Evolutionary conservation across 2,113 vertebrate species (phyloP), one percentile per base, ranked within the genome.

Genomic region (Percopsis transmontana): DNA sequence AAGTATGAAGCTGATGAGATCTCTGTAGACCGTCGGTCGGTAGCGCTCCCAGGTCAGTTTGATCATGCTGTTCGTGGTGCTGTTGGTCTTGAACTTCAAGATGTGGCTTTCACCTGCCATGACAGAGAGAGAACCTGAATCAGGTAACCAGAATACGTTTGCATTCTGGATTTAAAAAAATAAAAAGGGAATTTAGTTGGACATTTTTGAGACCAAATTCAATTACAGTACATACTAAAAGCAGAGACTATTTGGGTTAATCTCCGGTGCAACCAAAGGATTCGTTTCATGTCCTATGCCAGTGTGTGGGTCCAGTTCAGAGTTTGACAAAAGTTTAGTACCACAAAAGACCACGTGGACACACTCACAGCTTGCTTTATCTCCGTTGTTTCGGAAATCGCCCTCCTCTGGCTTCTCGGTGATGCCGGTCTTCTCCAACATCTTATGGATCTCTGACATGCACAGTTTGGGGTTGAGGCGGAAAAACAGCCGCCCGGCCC

Each of bases 1-100:
- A 62, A 98, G 93, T 0, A 96, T 96, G 85, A 98, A 99, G 88
- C 95, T 98, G 87, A 98, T 95, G 65, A 98, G 95, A 82, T 96
- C 94, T 77, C 92, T 83, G 79, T 95, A 94, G 85, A 95, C 94
- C 0, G 90, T 93, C 2, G 95, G 95, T 20, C 91, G 90, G 90
- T 98, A 98, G 10, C 93, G 92, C 66, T 96, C 95, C 97, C 96
- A 99, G 0, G 92, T 94, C 42, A 98, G 67, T 1, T 83, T 93
- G 81, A 99, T 96, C 16, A 84, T 85, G 70, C 94, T 93, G 86
- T 96, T 98, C 44, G 85, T 83, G 0, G 97, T 98, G 2, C 72
- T 87, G 86, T 96, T 97, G 48, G 92, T 93, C 77, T 94, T 96
- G 82, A 99, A 97, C 76, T 82, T 94, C 74, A 99, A 85, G 62